Base-by-base conservation (phyloP, 2,113 vertebrate species). In the Nyctereutes procyonoides region DNA sequence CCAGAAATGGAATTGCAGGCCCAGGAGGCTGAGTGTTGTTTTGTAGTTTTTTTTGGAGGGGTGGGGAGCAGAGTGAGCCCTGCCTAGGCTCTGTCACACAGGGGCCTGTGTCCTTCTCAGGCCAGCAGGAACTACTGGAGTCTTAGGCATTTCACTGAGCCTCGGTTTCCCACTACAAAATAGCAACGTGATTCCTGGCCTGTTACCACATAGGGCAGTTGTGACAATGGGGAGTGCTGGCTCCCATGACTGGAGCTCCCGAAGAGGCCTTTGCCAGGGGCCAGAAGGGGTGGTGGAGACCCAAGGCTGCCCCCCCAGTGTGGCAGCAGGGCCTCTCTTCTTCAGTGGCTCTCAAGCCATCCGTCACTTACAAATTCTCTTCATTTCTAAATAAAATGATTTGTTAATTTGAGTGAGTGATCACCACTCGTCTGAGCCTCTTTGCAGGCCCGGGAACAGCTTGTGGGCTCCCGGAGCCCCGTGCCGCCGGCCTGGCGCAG, bases 391-490 rank as follows among this genome's bases (percentile, higher is more conserved):
- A 98, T 98, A 98, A 98, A 98, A 98, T 98, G 98, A 99, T 99
- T 98, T 99, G 98, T 98, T 99, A 99, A 99, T 99, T 98, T 98
- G 98, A 96, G 97, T 98, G 99, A 99, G 98, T 98, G 98, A 99
- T 99, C 96, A 2, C 98, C 98, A 97, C 30, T 1, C 76, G 94
- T 98, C 98, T 62, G 0, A 89, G 96, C 98, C 97, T 97, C 95
- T 98, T 98, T 79, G 94, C 97, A 95, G 97, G 96, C 98, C 96
- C 77, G 63, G 1, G 73, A 98, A 98, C 98, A 99, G 99, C 99
- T 99, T 98, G 98, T 94, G 32, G 1, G 69, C 98, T 98, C 73
- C 89, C 85, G 85, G 98, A 99, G 98, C 98, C 87, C 97, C 92
- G 55, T 0, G 81, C 97, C 43, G 71, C 98, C 5, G 0, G 93